Evolutionary conservation across 2,113 vertebrate genomes (phyloP).

Genomic region (Psilopsiagon aurifrons): DNA sequence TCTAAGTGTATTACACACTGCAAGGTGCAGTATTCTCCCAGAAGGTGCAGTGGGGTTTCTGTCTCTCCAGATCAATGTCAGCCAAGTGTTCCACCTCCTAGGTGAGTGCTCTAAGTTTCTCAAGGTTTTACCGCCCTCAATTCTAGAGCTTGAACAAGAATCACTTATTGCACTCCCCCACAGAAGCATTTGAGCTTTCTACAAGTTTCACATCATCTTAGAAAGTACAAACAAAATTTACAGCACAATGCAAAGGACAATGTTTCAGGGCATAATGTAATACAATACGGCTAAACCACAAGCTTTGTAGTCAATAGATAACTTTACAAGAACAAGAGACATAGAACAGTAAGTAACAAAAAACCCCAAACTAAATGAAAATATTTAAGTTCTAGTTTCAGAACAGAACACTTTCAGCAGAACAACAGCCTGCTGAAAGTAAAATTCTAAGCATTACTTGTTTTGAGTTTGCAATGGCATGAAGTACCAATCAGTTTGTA

Average conservation of each 20-base stretch:
- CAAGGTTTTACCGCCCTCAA: background rate
- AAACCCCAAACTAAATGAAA: background rate
- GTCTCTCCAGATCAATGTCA: background rate
- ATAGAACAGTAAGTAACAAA: background rate
- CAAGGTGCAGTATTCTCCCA: background rate
- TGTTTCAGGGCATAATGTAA: background rate
- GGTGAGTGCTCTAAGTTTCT: background rate
- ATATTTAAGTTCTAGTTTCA: background rate
- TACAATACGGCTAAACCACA: background rate
- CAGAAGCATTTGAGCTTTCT: background rate
- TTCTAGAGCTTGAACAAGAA: background rate
- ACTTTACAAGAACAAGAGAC: background rate
- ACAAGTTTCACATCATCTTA: background rate
- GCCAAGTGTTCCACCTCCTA: background rate
- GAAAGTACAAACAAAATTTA: background rate
- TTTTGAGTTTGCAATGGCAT: background rate
- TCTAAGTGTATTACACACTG: background rate
- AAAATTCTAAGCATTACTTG: conserved; percentile 2
- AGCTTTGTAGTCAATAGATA: background rate
- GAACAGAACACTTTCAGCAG: background rate
- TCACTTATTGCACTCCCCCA: background rate
- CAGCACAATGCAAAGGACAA: background rate
- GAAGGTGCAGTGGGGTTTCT: background rate
- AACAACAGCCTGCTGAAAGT: background rate
- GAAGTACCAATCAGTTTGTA: background rate